A percentile compares a stretch with the other conserved stretches of the same genome.
Conservation (phyloP, 2,113 vertebrate genomes). For the Hystrix brachyura region DNA sequence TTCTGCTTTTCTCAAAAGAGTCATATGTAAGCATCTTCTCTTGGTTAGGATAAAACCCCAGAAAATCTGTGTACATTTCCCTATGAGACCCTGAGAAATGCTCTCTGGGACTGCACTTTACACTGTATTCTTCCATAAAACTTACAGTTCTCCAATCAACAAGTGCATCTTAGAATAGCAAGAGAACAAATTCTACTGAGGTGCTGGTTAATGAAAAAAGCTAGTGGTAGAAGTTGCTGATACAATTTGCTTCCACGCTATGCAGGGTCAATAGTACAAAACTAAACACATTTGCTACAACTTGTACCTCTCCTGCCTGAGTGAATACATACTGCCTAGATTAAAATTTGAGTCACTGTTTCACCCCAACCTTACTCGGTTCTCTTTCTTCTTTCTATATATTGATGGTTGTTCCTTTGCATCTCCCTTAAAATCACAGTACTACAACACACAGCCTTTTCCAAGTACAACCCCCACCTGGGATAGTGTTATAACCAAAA, state of each 20-base stretch:
- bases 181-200: neutral
- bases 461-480: slow-evolving; percentile 65
- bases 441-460: neutral
- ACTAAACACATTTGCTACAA: slow-evolving; percentile 20
- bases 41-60: neutral
- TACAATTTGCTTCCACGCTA: neutral
- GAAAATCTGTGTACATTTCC: slow-evolving; percentile 44
- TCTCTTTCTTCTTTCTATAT: neutral
- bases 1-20: neutral
- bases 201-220: slow-evolving; percentile 24
- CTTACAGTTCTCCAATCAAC: neutral
- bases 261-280: neutral
- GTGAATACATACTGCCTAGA: neutral
- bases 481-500: slow-evolving; percentile 77
- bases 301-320: slow-evolving; percentile 3
- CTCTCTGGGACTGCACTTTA: neutral
- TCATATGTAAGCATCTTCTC: neutral
- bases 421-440: slow-evolving; percentile 22
- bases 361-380: neutral
- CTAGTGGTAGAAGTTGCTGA: slow-evolving; percentile 25
- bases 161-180: neutral
- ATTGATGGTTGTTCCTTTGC: slow-evolving; percentile 16
- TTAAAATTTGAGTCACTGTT: slow-evolving; percentile 18
- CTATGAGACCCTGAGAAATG: slow-evolving; percentile 8
- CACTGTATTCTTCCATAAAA: slow-evolving; percentile 32